Percentiles rank a stretch among this genome's conserved stretches.
Conservation (phyloP, 2,113 vertebrate genomes). For the Eira barbara region DNA sequence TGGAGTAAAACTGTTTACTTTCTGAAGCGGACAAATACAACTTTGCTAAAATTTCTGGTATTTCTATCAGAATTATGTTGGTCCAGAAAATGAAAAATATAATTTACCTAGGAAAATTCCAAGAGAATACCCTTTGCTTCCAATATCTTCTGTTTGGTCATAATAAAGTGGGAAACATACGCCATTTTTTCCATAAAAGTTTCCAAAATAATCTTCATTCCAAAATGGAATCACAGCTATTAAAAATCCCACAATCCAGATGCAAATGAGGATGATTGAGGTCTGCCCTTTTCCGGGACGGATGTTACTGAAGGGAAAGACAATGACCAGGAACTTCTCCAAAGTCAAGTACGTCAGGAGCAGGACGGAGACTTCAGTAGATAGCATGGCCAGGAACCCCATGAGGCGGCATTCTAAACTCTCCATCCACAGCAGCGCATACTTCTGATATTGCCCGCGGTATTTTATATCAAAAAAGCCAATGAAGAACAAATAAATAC, state of each 20-base stretch:
- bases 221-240: slow-evolving; percentile 87
- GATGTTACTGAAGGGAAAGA: slow-evolving; percentile 90
- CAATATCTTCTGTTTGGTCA: slow-evolving; percentile 86
- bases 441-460: slow-evolving; percentile 87
- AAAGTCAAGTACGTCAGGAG: slow-evolving; percentile 89
- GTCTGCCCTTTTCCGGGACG: slow-evolving; percentile 85
- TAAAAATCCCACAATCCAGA: slow-evolving; percentile 87
- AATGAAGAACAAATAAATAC: slow-evolving; percentile 89
- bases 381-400: slow-evolving; percentile 88
- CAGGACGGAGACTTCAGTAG: slow-evolving; percentile 89
- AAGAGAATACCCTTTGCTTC: slow-evolving; percentile 87
- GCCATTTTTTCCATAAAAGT: slow-evolving; percentile 91
- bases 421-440: slow-evolving; percentile 89
- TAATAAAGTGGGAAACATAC: slow-evolving; percentile 91
- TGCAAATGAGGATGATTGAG: slow-evolving; percentile 77
- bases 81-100: slow-evolving; percentile 40
- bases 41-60: neutral
- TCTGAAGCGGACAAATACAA: neutral
- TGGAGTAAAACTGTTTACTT: neutral
- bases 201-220: slow-evolving; percentile 87
- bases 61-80: neutral
- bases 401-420: slow-evolving; percentile 85
- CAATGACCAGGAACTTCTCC: slow-evolving; percentile 90
- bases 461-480: slow-evolving; percentile 89
- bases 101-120: slow-evolving; percentile 90